Base-by-base conservation (phyloP, 2,113 vertebrate species). In the Barnardius zonarius region DNA sequence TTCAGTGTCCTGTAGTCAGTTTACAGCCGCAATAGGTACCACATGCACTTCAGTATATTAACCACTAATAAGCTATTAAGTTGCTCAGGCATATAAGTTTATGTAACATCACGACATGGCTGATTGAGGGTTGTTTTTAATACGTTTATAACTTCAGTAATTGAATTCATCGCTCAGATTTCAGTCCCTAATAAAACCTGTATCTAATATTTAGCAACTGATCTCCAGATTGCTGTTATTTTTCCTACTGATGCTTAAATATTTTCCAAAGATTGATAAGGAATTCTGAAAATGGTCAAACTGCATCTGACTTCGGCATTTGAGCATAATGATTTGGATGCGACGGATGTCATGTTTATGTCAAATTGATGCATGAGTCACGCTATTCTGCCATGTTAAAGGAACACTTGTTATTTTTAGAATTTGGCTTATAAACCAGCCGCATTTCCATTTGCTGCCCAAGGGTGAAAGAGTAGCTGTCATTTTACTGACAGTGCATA, bases 381-480 rank as follows among this genome's bases (percentile, higher is more conserved):
- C 51, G 6, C 41, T 82, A 33, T 73, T 87, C 82, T 95, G 69
- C 48, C 70, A 89, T 44, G 80, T 91, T 94, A 87, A 94, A 93
- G 81, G 51, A 92, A 85, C 16, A 82, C 13, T 82, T 62, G 41
- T 82, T 96, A 97, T 96, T 97, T 97, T 93, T 97, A 96, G 95
- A 92, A 63, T 89, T 79, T 91, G 59, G n/a, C 67, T 93, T 92
- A 87, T 92, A 89, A 95, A 93, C 57, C 77, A 83, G 74, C 1
- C 13, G 41, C 49, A 74, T 96, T 95, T 95, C 63, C 81, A 55
- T 94, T 96, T 96, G 74, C 49, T 96, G 96, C 96, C 83, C 91
- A 93, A 92, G 96, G 96, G 95, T 96, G 92, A 96, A 96, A 91
- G 69, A 95, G 67, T 91, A 93, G 70, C 83, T 97, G 96, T 97